Evolutionary conservation across 2,888 invertebrate species (phyloP), one percentile per base, ranked within the genome.

Genomic region (Diogma glabrata): DNA sequence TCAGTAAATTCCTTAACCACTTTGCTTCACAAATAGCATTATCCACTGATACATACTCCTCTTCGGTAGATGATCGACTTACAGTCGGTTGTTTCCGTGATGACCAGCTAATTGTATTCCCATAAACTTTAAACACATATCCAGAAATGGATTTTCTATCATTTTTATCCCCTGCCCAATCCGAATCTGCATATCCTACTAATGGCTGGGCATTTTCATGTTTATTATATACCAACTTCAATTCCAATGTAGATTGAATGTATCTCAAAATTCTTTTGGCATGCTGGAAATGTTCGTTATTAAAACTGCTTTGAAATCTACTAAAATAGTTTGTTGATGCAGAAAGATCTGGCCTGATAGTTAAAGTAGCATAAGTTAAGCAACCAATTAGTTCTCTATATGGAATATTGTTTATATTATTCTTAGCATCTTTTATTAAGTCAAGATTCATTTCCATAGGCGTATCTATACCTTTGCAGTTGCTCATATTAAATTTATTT

Each of bases 91-190:
- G 53, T 46, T 55, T 56, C 38, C 51, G 43, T 9, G 51, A 51
- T 17, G 23, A 14, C 54, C 52, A 55, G 12, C 47, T 48, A 10
- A 54, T 51, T 17, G 49, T 40, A 36, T 47, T 47, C 16, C 52
- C 54, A 46, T 53, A 55, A 20, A 54, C 52, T 46, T 54, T 52
- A 47, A 52, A 55, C 24, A 55, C 26, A 40, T 49, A 55, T 7
- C 53, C 54, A 17, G 55, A 53, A 23, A 52, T 19, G 16, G 54
- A 56, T 45, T 51, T 57, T 9, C 53, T 28, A 38, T 56, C 53
- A 24, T 45, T 52, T 10, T 50, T 36, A 38, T 56, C 36, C 7
- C 36, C 36, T 36, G 16, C 36, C 36, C 16, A 36, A 36, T 36
- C 36, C 2, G 16, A 14, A 17, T 36, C 33, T 12, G 14, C 14